Evolutionary conservation across 2,888 invertebrate genomes (phyloP).

Genomic region (Nomada fabriciana): DNA sequence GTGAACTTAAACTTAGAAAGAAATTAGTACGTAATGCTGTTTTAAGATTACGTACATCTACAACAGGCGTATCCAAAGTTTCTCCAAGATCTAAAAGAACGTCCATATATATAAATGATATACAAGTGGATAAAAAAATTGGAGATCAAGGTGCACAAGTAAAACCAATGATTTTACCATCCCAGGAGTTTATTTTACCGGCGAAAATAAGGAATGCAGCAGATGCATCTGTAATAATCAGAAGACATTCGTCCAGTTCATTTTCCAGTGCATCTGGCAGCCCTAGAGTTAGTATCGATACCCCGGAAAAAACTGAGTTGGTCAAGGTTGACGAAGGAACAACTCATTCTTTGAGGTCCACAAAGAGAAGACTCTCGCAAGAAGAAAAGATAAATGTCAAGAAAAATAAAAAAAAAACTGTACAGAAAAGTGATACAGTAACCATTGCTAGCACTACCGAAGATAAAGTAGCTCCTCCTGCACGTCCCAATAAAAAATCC

Average conservation of each 20-base stretch:
- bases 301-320: slow-evolving; percentile 63
- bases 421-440: slow-evolving; percentile 51
- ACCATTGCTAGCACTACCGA: slow-evolving; percentile 26
- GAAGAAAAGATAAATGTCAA: slow-evolving; percentile 71
- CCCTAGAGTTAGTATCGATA: slow-evolving; percentile 86
- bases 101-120: slow-evolving; percentile 74
- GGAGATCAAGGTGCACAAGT: slow-evolving; percentile 56
- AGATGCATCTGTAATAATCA: slow-evolving; percentile 92
- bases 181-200: slow-evolving; percentile 78
- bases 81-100: slow-evolving; percentile 85
- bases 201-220: slow-evolving; percentile 85
- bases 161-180: slow-evolving; percentile 64
- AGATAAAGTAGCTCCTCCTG: slow-evolving; percentile 45
- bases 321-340: slow-evolving; percentile 70
- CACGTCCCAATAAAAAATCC: slow-evolving; percentile 63
- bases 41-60: slow-evolving; percentile 85
- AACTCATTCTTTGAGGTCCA: slow-evolving; percentile 70
- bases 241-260: slow-evolving; percentile 93
- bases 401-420: slow-evolving; percentile 72
- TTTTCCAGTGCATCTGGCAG: slow-evolving; percentile 90
- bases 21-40: slow-evolving; percentile 88
- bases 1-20: slow-evolving; percentile 84
- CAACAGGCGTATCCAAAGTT: slow-evolving; percentile 84
- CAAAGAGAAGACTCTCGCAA: slow-evolving; percentile 74
- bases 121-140: slow-evolving; percentile 64